Evolutionary conservation across 1,140 invertebrate genomes (phyloP), one percentile per base, ranked within the genome.

Genomic region (Eubasilissa regina): DNA sequence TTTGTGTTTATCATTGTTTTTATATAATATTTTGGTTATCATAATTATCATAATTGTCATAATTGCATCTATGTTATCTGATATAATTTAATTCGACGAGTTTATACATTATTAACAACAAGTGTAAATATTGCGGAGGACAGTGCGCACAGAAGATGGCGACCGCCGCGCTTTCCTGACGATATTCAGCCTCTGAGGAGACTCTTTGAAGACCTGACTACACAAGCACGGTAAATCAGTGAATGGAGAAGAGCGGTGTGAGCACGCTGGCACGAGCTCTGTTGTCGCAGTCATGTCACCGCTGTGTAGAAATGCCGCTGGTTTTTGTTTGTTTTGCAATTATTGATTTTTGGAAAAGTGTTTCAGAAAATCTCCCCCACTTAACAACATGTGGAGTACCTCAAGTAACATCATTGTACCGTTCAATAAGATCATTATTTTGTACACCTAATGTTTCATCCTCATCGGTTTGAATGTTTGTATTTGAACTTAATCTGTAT

Each of bases 111-210:
- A 66, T 70, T 74, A 74, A 55, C 53, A 74, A 74, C 21, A 25
- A 48, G 13, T 77, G 76, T 78, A 70, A 78, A 53, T 70, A 72
- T 77, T 77, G 75, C 25, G 45, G 78, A 51, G 81, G 64, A 84
- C 89, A 93, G 92, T 87, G 88, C 88, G 84, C 90, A 93, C 88
- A 92, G 91, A 87, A 91, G 91, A 88, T 93, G 93, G 93, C 90
- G 92, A 83, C 92, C 92, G 82, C 92, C 93, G 81, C 89, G 92
- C 85, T 93, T 94, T 90, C 92, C 92, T 76, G 93, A 92, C 83
- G 93, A 94, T 87, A 94, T 94, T 86, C 92, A 93, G 84, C 92
- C 92, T 86, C 88, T 94, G 85, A 90, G 92, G 87, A 90, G 92
- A 86, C 90, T 94, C 88, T 94, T 94, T 87, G 93, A 94, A 90